A percentile compares a stretch with the other conserved stretches of the same genome.
phyloP scores from a whole-genome alignment of 2,888 invertebrate species.

The Scrobipalpa atriplicella region DNA sequence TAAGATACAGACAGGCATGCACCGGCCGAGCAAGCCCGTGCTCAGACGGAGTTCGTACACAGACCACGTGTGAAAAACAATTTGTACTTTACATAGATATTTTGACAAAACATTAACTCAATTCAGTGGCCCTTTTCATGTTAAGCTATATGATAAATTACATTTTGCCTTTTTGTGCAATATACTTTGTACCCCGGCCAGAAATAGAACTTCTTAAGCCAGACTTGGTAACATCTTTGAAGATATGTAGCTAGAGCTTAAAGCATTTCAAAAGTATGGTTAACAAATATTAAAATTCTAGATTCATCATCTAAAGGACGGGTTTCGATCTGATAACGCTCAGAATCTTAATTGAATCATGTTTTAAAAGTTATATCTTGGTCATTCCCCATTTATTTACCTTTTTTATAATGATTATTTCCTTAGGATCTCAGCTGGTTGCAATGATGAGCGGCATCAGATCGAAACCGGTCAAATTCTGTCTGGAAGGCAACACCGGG shows the following conservation, averaged over 20 bases:
- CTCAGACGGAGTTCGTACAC: slow-evolving; percentile 43
- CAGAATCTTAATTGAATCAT: neutral
- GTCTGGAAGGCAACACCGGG: slow-evolving; percentile 43
- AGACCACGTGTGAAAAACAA: neutral
- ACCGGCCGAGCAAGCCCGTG: slow-evolving; percentile 27
- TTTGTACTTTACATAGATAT: slow-evolving; percentile 22
- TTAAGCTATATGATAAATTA: neutral
- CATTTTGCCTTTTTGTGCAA: slow-evolving; percentile 9
- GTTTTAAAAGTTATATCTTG: neutral
- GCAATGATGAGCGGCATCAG: neutral
- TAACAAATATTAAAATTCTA: slow-evolving; percentile 38
- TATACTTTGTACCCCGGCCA: slow-evolving; percentile 11
- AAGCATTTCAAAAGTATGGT: slow-evolving; percentile 30
- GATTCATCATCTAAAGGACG: slow-evolving; percentile 36
- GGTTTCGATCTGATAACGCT: neutral
- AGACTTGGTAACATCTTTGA: slow-evolving; percentile 19
- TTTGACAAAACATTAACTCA: neutral
- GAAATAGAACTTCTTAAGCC: neutral
- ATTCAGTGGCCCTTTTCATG: neutral
- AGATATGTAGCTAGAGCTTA: slow-evolving; percentile 32
- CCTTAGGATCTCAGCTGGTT: neutral
- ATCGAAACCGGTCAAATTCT: slow-evolving; percentile 41
- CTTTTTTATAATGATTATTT: too few species aligned
- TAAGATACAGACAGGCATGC: slow-evolving; percentile 27
- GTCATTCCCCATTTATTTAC: too few species aligned